Conservation (phyloP, 1,140 invertebrate species). For the Druon quercuslanigerum region DNA sequence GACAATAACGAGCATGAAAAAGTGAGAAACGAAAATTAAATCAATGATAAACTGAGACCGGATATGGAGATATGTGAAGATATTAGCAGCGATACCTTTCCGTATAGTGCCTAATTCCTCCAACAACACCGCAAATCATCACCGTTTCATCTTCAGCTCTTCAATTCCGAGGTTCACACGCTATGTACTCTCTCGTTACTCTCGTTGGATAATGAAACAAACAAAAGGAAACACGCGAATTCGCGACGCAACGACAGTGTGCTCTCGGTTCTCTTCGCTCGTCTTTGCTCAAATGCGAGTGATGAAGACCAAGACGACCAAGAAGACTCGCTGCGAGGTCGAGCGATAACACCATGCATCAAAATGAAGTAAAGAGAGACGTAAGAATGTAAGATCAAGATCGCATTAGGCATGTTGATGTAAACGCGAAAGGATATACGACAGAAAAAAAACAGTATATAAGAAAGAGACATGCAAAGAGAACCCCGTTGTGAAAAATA, state of each 20-base stretch:
- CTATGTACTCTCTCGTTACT: constrained; percentile 46
- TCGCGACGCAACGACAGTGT: constrained; percentile 40
- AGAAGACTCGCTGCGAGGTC: constrained; percentile 51
- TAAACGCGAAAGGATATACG: constrained; percentile 63
- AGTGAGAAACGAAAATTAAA: constrained; percentile 34
- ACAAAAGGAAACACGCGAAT: constrained; percentile 40
- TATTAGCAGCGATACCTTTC: constrained; percentile 48
- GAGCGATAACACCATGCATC: constrained; percentile 59
- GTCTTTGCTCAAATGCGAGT: constrained; percentile 46
- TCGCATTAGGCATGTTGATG: constrained; percentile 63
- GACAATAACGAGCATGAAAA: constrained; percentile 11
- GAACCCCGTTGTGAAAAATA: constrained; percentile 58
- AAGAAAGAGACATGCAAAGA: constrained; percentile 66
- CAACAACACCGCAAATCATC: constrained; percentile 39
- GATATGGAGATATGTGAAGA: constrained; percentile 3
- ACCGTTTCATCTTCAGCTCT: constrained; percentile 49
- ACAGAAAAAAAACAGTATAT: constrained; percentile 57
- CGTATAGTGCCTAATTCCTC: constrained; percentile 46
- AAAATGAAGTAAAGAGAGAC: constrained; percentile 65
- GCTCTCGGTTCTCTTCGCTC: constrained; percentile 53
- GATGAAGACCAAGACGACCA: constrained; percentile 50
- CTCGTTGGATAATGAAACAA: constrained; percentile 33
- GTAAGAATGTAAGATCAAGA: constrained; percentile 67
- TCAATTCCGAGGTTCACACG: constrained; percentile 47
- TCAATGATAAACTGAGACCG: constrained; percentile 26